Conservation (phyloP, 2,113 vertebrate genomes). For the Mus musculus region DNA sequence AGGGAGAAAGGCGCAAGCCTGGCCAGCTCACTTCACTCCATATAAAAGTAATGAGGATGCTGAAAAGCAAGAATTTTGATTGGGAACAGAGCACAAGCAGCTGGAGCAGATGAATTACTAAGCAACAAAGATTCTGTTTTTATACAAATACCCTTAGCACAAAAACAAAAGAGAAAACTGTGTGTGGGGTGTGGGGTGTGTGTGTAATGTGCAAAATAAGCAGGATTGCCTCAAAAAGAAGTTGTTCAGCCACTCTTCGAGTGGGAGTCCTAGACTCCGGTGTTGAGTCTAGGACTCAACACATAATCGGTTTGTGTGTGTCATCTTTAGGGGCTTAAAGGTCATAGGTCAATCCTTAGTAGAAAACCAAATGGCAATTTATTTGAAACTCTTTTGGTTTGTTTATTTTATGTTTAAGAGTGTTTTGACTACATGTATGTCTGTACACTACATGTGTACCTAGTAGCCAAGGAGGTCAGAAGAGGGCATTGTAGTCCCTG, state of each 20-base stretch:
- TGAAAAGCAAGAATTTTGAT: conserved; percentile 72
- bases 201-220: conserved; percentile 61
- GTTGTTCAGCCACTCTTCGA: not conserved
- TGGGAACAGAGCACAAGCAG: conserved; percentile 73
- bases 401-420: not conserved
- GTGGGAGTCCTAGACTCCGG: conserved; percentile 3
- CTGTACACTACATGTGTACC: not conserved
- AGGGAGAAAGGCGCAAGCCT: not conserved
- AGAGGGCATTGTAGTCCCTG: not conserved
- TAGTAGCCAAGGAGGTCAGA: not conserved
- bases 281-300: not conserved
- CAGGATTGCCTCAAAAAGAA: conserved; percentile 53
- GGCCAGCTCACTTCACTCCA: conserved; percentile 13
- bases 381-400: not conserved
- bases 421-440: not conserved
- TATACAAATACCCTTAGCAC: conserved; percentile 73
- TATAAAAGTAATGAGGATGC: conserved; percentile 61
- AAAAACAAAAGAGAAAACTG: conserved; percentile 78
- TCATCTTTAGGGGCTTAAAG: conserved; percentile 45
- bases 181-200: not conserved
- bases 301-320: not conserved
- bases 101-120: conserved; percentile 81
- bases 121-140: conserved; percentile 81
- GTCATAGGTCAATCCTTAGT: not conserved
- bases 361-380: conserved; percentile 24